Base-by-base conservation (phyloP, 2,113 vertebrate genomes). In the Vulpes vulpes region DNA sequence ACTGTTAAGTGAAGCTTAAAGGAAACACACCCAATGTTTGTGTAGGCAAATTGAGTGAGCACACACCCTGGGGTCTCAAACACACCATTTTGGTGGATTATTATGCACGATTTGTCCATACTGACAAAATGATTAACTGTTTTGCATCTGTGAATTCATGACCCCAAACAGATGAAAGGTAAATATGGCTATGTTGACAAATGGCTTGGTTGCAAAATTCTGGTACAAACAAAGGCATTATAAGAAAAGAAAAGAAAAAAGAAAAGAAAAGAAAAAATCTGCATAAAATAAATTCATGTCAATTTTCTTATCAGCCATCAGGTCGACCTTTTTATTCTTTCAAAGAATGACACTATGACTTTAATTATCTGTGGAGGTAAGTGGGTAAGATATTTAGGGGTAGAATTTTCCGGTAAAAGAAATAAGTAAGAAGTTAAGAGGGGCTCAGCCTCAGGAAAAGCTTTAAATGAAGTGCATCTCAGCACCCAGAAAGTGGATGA, bases 1-100 rank as follows among this genome's bases (percentile, higher is more conserved):
- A 86, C 43, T 95, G 91, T 27, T 60, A 97, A 92, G 93, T 69
- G 96, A 97, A 86, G 93, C 89, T 91, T 94, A 91, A 96, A 94
- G 71, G 95, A 97, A 92, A 96, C 59, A 86, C 55, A 85, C 73
- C 78, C 49, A n/a, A 55, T 76, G 86, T 96, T 92, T 95, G 86
- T 55, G 30, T 38, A 95, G 94, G 64, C 53, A 71, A 95, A 95
- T 80, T 80, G 91, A 93, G 49, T 90, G 65, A 93, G 51, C 67
- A 78, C 82, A 93, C 95, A 87, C 82, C 49, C 35, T 83, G 80
- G 84, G 76, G 49, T 57, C 86, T 84, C 35, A 65, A 87, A 89
- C 55, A 57, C 14, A 91, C 19, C 67, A 51, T 86, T 95, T 94
- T 92, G 32, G 49, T 82, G n/a, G n/a, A 85, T 97, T 91, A 69